Evolutionary conservation across 2,888 invertebrate species (phyloP), one percentile per base, ranked within the genome.

Genomic region (Schizaphis graminum): DNA sequence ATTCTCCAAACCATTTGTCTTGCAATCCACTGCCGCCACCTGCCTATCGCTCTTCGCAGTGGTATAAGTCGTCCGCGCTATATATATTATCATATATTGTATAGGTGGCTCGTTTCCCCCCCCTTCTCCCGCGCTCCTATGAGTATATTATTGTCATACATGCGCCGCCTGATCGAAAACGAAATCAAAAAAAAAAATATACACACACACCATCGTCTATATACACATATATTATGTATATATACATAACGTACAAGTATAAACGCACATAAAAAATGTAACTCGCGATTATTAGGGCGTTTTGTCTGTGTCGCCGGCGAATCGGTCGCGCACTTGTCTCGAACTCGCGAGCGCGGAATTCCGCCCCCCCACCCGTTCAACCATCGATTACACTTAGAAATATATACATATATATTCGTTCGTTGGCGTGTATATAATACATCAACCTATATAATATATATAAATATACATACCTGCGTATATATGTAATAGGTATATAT

Each of bases 241-340:
- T 0, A 49, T 67, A 47, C 24, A 44, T 47, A 21, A 21, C 8
- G 41, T 84, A 41, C 8, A 7, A 35, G 26, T 49, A 53, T n/a
- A 77, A 53, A 5, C 53, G 53, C 53, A 21, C 21, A 35, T 77
- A 77, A 77, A 21, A 77, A 77, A 77, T 77, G 77, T 35, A 77
- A 35, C 77, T 21, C 91, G 26, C 85, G 91, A 85, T 91, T 91
- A 91, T 91, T 85, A 57, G 91, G 85, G 47, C 56, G 35, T 87
- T 87, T 86, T 61, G 61, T 92, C 92, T 61, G 11, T 47, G 92
- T 87, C 92, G 86, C 91, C 86, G 61, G 28, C 67, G 67, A 87
- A 67, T 85, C n/a, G 85, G 91, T 77, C 77, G 77, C 53, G 53
- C 49, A 84, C 91, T 91, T 91, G 91, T 91, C 77, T 53, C 35